phyloP scores from a whole-genome alignment of 37 sponge, comb jelly and placozoan species.

The Crambe crambe region DNA sequence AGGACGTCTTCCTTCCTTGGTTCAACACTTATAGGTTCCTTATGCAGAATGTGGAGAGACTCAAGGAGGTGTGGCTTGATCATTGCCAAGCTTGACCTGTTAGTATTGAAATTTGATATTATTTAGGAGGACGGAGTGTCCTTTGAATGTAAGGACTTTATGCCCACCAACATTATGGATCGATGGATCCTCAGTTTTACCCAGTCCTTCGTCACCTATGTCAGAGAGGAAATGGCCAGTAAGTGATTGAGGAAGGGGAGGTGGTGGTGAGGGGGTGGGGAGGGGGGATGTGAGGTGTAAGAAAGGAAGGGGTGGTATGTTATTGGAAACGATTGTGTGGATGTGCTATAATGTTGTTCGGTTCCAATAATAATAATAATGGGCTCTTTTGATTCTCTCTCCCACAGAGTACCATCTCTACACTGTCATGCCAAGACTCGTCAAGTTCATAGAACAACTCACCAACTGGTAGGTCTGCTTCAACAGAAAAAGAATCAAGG shows the following conservation, averaged over 20 bases:
- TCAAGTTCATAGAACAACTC: constrained; percentile 89
- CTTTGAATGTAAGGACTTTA: constrained; percentile 58
- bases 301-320: no score
- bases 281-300: no score
- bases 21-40: constrained; percentile 96
- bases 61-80: constrained; percentile 58
- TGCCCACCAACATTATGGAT: constrained; percentile 88
- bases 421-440: constrained; percentile 93
- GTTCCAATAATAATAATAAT: no score
- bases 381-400: not conserved
- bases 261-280: not conserved
- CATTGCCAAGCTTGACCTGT: no score
- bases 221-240: constrained; percentile 91
- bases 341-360: no score
- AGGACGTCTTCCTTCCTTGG: constrained; percentile 98
- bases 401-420: constrained; percentile 84
- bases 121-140: no score
- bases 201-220: constrained; percentile 84
- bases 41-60: constrained; percentile 81
- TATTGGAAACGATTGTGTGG: not conserved
- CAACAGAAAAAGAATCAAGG: constrained; percentile 94
- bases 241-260: constrained; percentile 1
- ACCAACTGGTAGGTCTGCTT: constrained; percentile 98
- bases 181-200: constrained; percentile 94
- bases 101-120: no score